A percentile compares a stretch with the other conserved stretches of the same genome.
These are phyloP conservation scores for Beaufortia kweichowensis DNA, from an alignment of 2,113 vertebrate genomes.

Conservation along the genomic window DNA sequence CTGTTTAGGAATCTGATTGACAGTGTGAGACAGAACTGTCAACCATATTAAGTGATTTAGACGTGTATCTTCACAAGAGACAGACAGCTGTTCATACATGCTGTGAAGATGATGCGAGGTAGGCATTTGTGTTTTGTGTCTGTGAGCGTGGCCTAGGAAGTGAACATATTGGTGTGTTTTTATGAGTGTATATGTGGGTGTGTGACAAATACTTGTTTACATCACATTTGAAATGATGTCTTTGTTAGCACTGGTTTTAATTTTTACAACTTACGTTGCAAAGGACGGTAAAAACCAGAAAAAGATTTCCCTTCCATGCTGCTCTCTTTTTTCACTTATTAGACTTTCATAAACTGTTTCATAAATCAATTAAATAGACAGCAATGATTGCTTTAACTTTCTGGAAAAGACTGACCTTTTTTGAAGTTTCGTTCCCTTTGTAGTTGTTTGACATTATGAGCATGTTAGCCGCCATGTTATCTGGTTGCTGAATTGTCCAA, in stretches of 20 bases:
- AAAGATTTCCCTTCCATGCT: background rate
- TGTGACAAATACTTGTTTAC: conserved; percentile 40
- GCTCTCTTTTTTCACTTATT: background rate
- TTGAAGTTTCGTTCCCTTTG: background rate
- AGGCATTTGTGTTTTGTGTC: conserved; percentile 64
- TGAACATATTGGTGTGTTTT: conserved; percentile 23
- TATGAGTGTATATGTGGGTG: conserved; percentile 11
- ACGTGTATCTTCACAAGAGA: conserved; percentile 22
- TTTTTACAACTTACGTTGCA: background rate
- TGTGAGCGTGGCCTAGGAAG: conserved; percentile 8
- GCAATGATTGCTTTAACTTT: background rate
- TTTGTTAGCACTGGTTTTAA: background rate
- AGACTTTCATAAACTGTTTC: background rate
- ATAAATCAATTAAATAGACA: background rate
- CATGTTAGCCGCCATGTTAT: conserved; percentile 1
- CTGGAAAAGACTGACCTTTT: background rate
- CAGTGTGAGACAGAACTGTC: conserved; percentile 29
- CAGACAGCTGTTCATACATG: conserved; percentile 35
- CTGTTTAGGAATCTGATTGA: conserved; percentile 40
- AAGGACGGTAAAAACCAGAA: background rate
- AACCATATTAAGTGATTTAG: conserved; percentile 32
- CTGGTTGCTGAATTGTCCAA: background rate
- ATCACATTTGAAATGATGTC: conserved; percentile 1
- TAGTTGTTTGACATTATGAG: background rate
- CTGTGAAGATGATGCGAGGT: conserved; percentile 77